These are phyloP conservation scores for Brenthis hecate DNA, from an alignment of 2,888 invertebrate genomes.

Conservation along the genomic window DNA sequence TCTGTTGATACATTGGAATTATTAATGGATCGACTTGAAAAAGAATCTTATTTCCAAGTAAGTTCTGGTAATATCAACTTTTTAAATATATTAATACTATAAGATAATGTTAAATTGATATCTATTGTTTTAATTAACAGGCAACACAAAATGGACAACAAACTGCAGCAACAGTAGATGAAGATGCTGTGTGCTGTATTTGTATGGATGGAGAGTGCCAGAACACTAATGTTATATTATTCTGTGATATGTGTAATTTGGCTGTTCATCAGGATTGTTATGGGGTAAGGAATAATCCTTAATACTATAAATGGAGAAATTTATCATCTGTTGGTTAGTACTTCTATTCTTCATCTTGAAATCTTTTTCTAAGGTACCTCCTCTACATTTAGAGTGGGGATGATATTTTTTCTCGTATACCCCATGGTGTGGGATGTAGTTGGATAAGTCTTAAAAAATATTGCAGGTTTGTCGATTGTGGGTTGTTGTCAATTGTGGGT, in stretches of 20 bases:
- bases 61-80: background rate
- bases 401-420: too few species aligned
- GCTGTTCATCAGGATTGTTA: conserved; percentile 99
- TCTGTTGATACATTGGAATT: conserved; percentile 95
- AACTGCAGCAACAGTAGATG: conserved; percentile 92
- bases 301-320: background rate
- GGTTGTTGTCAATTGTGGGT: too few species aligned
- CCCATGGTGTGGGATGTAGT: too few species aligned
- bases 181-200: conserved; percentile 99
- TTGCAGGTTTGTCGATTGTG: too few species aligned
- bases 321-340: background rate
- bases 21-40: conserved; percentile 98
- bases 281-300: conserved; percentile 84
- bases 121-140: conserved; percentile 47
- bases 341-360: too few species aligned
- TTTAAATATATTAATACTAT: too few species aligned
- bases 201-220: conserved; percentile 99
- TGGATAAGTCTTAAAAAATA: too few species aligned
- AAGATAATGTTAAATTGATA: background rate
- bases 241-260: conserved; percentile 99
- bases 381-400: too few species aligned
- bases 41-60: conserved; percentile 97
- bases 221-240: conserved; percentile 98
- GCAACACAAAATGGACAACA: conserved; percentile 87
- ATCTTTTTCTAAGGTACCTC: too few species aligned